These are phyloP conservation scores for Drosophila miranda DNA, from an alignment of 1,140 invertebrate species.

Conservation along the genomic window DNA sequence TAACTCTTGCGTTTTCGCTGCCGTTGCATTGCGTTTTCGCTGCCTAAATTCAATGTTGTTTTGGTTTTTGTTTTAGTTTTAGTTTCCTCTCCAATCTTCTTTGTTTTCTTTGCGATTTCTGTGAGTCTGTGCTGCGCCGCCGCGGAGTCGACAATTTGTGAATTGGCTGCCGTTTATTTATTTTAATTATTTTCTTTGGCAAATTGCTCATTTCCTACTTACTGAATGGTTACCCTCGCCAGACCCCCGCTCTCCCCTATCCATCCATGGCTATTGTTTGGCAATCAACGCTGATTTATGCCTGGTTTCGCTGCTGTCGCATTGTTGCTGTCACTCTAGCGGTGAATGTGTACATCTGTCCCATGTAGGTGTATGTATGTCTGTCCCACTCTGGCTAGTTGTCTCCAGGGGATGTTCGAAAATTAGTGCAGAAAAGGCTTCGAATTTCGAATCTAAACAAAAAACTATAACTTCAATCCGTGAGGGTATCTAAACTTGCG, in stretches of 20 bases:
- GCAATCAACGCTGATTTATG: conserved; percentile 77
- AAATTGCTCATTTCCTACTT: conserved; percentile 76
- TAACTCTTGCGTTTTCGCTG: conserved; percentile 22
- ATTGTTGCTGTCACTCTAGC: conserved; percentile 7
- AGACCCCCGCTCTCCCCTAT: not conserved
- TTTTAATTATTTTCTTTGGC: conserved; percentile 80
- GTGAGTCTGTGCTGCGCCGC: conserved; percentile 7
- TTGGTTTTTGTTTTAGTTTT: not conserved
- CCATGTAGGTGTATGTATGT: conserved; percentile 9
- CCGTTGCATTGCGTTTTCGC: not conserved
- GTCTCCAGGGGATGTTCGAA: too few relatives aligned
- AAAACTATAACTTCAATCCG: too few relatives aligned
- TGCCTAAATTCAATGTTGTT: too few relatives aligned
- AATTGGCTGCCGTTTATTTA: conserved; percentile 61
- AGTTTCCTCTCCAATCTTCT: not conserved
- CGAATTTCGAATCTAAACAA: too few relatives aligned
- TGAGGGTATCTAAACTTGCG: too few relatives aligned
- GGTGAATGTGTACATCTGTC: too few relatives aligned
- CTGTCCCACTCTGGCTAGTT: not conserved
- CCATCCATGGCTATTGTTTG: conserved; percentile 58
- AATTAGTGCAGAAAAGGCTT: too few relatives aligned
- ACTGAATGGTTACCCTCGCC: conserved; percentile 14
- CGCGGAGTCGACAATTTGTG: conserved; percentile 21
- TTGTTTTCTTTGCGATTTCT: conserved; percentile 27
- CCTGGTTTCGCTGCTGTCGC: conserved; percentile 25